A percentile compares a stretch with the other conserved stretches of the same genome.
These are phyloP conservation scores for Drosophila cognata DNA, from an alignment of 2,888 invertebrate genomes.

Conservation along the genomic window DNA sequence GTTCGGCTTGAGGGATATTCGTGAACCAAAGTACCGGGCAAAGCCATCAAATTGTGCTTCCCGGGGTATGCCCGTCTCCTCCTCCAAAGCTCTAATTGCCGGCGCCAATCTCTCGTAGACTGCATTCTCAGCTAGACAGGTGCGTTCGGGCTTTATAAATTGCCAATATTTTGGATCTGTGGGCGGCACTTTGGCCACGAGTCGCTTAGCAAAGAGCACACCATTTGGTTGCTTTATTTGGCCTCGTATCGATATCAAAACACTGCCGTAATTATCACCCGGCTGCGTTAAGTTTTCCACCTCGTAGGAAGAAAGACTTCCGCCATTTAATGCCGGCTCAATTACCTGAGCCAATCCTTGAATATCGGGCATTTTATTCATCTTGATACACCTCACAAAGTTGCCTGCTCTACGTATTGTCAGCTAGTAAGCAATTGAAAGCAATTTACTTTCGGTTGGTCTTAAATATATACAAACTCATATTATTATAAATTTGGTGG, in stretches of 20 bases:
- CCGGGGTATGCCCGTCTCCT: conserved; percentile 36
- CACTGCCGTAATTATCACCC: conserved; percentile 67
- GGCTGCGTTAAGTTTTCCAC: conserved; percentile 54
- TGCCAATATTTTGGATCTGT: conserved; percentile 62
- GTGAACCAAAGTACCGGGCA: conserved; percentile 59
- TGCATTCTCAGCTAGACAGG: conserved; percentile 62
- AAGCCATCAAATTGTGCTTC: conserved; percentile 54
- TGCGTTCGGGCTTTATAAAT: conserved; percentile 64
- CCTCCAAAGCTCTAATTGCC: conserved; percentile 40
- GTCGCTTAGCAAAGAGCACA: conserved; percentile 2
- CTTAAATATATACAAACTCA: neutral
- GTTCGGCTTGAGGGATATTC: conserved; percentile 36
- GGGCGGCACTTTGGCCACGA: conserved; percentile 66
- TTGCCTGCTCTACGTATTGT: neutral
- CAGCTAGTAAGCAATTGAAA: conserved; percentile 1
- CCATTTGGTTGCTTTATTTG: conserved; percentile 27
- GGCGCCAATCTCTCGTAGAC: conserved; percentile 60
- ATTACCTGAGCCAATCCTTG: conserved; percentile 37
- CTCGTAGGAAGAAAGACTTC: conserved; percentile 28
- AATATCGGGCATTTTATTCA: conserved; percentile 48
- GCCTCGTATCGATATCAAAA: conserved; percentile 53
- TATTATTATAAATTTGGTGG: neutral
- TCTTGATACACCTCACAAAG: conserved; percentile 1
- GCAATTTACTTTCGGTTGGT: neutral
- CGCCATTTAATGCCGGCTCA: conserved; percentile 30